Evolutionary conservation across 2,888 invertebrate genomes (phyloP).

Genomic region (Branchipolynoe longqiensis): DNA sequence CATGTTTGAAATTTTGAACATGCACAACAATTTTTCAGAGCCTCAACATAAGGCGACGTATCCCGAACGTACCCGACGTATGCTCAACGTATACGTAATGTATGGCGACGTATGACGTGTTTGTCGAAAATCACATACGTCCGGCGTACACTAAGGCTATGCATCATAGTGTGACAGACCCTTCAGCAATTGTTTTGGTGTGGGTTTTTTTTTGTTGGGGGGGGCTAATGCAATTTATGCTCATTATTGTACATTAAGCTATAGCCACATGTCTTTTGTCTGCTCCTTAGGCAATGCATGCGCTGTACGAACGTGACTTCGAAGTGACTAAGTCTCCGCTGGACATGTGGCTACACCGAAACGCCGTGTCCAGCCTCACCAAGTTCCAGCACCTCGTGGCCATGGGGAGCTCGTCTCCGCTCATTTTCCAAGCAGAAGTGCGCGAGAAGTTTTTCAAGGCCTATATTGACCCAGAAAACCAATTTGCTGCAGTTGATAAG

Average conservation of each 20-base stretch:
- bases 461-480: slow-evolving; percentile 95
- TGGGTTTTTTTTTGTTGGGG: too few species aligned
- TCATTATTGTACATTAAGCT: neutral
- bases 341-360: slow-evolving; percentile 94
- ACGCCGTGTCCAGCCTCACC: slow-evolving; percentile 90
- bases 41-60: too few species aligned
- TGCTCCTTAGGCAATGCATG: slow-evolving; percentile 93
- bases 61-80: too few species aligned
- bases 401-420: slow-evolving; percentile 86
- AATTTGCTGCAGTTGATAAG: slow-evolving; percentile 94
- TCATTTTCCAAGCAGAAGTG: slow-evolving; percentile 93
- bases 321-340: slow-evolving; percentile 91
- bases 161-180: too few species aligned
- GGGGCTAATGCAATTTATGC: too few species aligned
- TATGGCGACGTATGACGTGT: too few species aligned
- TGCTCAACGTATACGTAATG: too few species aligned
- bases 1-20: too few species aligned
- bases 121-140: too few species aligned
- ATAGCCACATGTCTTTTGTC: slow-evolving; percentile 85
- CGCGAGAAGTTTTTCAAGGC: slow-evolving; percentile 92
- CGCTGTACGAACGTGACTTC: slow-evolving; percentile 91
- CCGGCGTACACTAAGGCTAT: too few species aligned
- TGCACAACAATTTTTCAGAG: too few species aligned
- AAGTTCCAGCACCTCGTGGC: slow-evolving; percentile 87
- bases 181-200: too few species aligned